Evolutionary conservation across 2,113 vertebrate species (phyloP), one percentile per base, ranked within the genome.

Genomic region (Rhinopithecus roxellana): DNA sequence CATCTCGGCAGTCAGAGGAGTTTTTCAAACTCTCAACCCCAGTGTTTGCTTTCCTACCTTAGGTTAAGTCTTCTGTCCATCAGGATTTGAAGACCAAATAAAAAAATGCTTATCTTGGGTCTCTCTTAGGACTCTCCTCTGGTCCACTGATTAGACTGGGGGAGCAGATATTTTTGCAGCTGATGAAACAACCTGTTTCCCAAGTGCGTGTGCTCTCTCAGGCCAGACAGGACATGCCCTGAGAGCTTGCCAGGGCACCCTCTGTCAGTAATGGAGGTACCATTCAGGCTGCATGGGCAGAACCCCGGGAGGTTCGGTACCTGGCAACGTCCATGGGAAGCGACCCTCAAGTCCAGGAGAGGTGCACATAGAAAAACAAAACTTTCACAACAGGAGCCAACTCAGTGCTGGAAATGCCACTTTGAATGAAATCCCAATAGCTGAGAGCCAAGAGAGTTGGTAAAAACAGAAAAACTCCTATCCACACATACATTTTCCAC

Each of bases 101-200:
- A 38, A 92, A 81, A 16, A 80, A 86, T 72, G 48, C 67, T 72
- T 23, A 14, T 0, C 16, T 8, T 2, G 8, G 14, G 30, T 72
- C 50, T 45, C 40, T 69, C 10, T 16, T 48, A 77, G 90, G 35
- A 30, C 55, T 64, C 16, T 74, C 52, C n/a, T 35, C 79, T 32
- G 10, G 20, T 9, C 2, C 43, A 55, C 55, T 6, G 67, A 48
- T 52, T 10, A 5, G 6, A 1, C 38, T 1, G 5, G 85, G 38
- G 30, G 43, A 89, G 80, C 57, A 96, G 79, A 75, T 81, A 59
- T 94, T 94, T 86, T 64, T 67, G 70, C 78, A 95, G 43, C 32
- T 79, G 64, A 48, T 88, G 75, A 92, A 67, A 89, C 22, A 85
- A 89, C 89, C 89, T 59, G 90, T 95, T 96, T 97, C 85, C 82